phyloP scores from a whole-genome alignment of 2,113 vertebrate genomes.

The Mormoops blainvillei region DNA sequence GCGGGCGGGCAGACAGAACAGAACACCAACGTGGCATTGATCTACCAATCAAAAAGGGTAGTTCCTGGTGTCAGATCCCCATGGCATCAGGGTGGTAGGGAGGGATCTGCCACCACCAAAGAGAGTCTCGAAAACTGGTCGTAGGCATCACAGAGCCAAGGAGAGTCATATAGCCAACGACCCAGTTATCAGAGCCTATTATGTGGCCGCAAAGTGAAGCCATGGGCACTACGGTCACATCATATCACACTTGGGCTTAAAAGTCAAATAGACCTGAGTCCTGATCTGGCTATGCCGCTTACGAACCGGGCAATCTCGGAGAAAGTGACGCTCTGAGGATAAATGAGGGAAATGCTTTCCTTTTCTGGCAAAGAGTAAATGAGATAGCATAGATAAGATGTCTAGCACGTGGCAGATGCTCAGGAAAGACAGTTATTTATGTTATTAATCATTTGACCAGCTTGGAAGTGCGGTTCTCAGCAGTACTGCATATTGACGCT shows the following conservation, averaged over 20 bases:
- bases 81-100: too few relatives aligned
- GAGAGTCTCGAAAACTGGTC: not conserved
- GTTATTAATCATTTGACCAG: not conserved
- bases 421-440: not conserved
- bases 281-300: not conserved
- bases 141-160: not conserved
- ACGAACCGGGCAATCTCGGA: not conserved
- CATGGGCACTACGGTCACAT: not conserved
- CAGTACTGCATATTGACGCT: not conserved
- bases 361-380: not conserved
- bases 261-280: not conserved
- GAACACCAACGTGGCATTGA: not conserved
- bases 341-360: not conserved
- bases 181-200: not conserved
- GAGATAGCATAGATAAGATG: not conserved
- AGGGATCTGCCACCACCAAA: not conserved
- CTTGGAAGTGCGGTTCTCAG: not conserved
- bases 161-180: not conserved
- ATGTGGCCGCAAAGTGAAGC: not conserved
- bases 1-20: not conserved
- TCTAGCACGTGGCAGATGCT: not conserved
- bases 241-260: not conserved
- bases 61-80: not conserved
- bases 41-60: not conserved
- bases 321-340: not conserved